A percentile compares a stretch with the other conserved stretches of the same genome.
These are phyloP conservation scores for Hemiprocne comata DNA, from an alignment of 2,113 vertebrate species.

Conservation along the genomic window DNA sequence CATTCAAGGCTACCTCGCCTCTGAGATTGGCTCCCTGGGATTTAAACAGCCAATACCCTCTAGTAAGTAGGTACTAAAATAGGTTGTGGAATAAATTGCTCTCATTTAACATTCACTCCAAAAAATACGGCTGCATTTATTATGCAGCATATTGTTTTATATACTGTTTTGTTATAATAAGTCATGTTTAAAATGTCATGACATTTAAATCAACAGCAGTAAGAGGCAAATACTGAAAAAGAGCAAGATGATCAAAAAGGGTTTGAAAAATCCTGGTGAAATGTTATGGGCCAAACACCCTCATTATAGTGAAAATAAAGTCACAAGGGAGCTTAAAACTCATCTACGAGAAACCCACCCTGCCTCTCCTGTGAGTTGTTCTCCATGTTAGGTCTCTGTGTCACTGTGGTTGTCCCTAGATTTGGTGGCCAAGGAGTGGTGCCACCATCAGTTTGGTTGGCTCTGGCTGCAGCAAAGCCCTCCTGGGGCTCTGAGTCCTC, in stretches of 20 bases:
- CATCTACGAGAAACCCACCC: background rate
- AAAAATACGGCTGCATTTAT: slow-evolving; percentile 62
- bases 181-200: slow-evolving; percentile 74
- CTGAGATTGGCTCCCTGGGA: background rate
- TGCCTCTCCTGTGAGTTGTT: background rate
- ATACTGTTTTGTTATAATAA: slow-evolving; percentile 71
- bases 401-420: background rate
- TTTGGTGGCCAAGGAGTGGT: background rate
- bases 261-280: slow-evolving; percentile 35
- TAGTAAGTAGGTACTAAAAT: slow-evolving; percentile 43
- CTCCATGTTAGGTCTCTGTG: background rate
- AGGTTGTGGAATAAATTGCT: slow-evolving; percentile 54
- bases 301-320: background rate
- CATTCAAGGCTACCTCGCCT: background rate
- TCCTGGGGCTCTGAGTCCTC: background rate
- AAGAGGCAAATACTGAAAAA: slow-evolving; percentile 58
- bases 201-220: slow-evolving; percentile 72
- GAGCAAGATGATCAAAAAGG: slow-evolving; percentile 44
- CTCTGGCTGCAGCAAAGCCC: background rate
- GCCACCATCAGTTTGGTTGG: background rate
- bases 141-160: slow-evolving; percentile 62
- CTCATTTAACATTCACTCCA: slow-evolving; percentile 58
- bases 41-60: slow-evolving; percentile 36
- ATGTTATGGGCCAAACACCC: background rate
- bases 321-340: background rate